Base-by-base conservation (phyloP, 1,140 invertebrate species). In the Pseudomyrmex flavicornis region DNA sequence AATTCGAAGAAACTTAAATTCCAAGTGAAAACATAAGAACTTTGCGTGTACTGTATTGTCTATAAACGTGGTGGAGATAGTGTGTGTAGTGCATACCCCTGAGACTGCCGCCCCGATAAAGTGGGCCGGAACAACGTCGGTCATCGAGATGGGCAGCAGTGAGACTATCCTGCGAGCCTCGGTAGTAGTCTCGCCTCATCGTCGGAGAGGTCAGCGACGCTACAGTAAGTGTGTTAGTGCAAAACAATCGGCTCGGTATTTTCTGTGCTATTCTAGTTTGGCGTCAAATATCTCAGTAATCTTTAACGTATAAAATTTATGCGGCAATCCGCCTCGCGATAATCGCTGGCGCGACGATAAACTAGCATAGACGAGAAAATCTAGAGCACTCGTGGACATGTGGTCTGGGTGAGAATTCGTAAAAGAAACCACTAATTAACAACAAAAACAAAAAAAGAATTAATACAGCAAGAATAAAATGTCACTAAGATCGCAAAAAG, bases 131-230 rank as follows among this genome's bases (percentile, higher is more conserved):
- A 76, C 93, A 92, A 79, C 94, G 93, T 66, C 93, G 92, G 63
- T 94, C 94, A 69, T 94, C 93, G 69, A 93, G 92, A 85, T 94
- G 93, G 44, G 93, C 93, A 75, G 93, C 96, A 88, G 97, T 97
- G 84, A 98, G 95, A 94, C 97, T 97, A 95, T 98, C 97, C 95
- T 97, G 97, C 75, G 97, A 97, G 90, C 97, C 97, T 95, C 97
- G 95, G 95, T 97, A 97, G 96, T 97, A 97, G 95, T 98, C 97
- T 94, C 97, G 96, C 95, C 97, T 96, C 96, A 97, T 97, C 85
- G 96, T 96, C 82, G 95, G 95, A 87, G 95, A 95, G 46, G 91
- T 93, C 94, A 94, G 93, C 93, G 92, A 92, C 91, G 94, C 94
- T 94, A 93, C 82, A 93, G 92, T 93, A 91, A 93, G 93, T 93